Conservation (phyloP, 2,797 vertebrate genomes). For the Sciurus carolinensis region DNA sequence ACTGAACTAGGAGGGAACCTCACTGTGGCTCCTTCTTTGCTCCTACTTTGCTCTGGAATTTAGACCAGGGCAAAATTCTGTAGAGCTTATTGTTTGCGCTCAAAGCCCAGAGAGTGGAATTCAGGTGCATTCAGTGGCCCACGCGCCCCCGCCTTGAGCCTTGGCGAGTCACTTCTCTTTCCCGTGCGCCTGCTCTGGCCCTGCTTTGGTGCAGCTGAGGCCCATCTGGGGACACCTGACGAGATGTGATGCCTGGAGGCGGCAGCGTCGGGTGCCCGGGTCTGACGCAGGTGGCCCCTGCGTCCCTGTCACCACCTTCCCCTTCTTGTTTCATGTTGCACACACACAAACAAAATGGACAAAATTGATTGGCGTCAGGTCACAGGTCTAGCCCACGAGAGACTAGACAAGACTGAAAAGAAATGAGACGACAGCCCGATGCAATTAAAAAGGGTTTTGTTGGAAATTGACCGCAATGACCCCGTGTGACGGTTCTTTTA, state of each 20-base stretch:
- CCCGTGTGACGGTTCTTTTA: conserved; percentile 43
- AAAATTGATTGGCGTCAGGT: conserved; percentile 75
- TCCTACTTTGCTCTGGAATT: background rate
- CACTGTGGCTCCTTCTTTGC: background rate
- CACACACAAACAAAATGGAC: conserved; percentile 65
- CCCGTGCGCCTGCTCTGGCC: background rate
- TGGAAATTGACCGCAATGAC: conserved; percentile 70
- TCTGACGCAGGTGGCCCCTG: background rate
- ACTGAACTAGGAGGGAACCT: background rate
- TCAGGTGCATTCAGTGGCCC: background rate
- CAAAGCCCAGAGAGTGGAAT: background rate
- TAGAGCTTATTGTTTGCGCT: background rate
- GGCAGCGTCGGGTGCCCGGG: background rate
- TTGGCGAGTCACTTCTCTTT: background rate
- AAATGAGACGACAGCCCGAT: conserved; percentile 75
- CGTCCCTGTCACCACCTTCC: background rate
- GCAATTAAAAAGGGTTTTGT: conserved; percentile 76
- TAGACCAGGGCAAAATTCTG: background rate
- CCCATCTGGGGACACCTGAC: background rate
- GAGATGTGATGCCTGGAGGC: background rate
- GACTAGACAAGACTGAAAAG: conserved; percentile 66
- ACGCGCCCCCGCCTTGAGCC: background rate
- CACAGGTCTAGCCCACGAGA: conserved; percentile 67
- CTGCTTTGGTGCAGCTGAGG: background rate
- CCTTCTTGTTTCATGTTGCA: background rate